These are phyloP conservation scores for Akabosia matsudoensis DNA, from an alignment of 1,140 invertebrate species.

Conservation along the genomic window DNA sequence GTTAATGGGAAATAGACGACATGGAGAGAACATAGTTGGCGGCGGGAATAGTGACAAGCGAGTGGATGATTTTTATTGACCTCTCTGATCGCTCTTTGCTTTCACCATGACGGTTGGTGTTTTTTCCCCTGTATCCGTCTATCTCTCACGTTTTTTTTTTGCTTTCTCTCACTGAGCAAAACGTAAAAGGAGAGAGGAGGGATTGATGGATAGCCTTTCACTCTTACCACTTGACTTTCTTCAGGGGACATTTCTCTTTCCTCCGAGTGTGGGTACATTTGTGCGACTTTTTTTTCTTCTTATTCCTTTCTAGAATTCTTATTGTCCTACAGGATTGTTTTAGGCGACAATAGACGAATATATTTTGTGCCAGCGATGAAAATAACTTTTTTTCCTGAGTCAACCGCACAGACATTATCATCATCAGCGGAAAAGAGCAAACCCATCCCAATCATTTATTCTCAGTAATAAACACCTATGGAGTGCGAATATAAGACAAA, in stretches of 20 bases:
- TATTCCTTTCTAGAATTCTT: too few species aligned
- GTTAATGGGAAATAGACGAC: constrained; percentile 13
- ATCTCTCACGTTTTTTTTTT: too few species aligned
- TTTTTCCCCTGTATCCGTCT: background rate
- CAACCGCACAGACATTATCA: background rate
- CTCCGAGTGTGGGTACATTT: too few species aligned
- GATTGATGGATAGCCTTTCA: background rate
- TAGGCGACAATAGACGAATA: too few species aligned
- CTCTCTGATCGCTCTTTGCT: background rate
- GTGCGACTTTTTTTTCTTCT: too few species aligned
- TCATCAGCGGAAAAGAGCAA: background rate
- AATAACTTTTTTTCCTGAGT: background rate
- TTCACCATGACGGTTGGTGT: background rate
- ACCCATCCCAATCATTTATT: constrained; percentile 10
- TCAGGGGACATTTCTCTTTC: background rate
- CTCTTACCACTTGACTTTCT: background rate
- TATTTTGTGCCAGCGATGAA: too few species aligned
- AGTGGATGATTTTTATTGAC: background rate
- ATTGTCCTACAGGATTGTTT: too few species aligned
- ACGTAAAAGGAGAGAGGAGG: background rate
- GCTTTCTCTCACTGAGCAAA: background rate
- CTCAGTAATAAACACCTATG: background rate
- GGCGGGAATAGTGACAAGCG: background rate
- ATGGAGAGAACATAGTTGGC: background rate
- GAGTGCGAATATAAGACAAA: too few species aligned